A percentile compares a stretch with the other conserved stretches of the same genome.
phyloP scores from a whole-genome alignment of 1,140 invertebrate genomes.

The Apis mellifera region Amel_HAv3.1 CM009936.2:4177001-4177500 shows the following conservation, averaged over 20 bases:
- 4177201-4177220: too few relatives aligned
- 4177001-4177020: background rate
- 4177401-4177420: constrained; percentile 8
- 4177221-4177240: too few relatives aligned
- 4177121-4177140: too few relatives aligned
- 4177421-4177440: background rate
- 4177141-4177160: background rate
- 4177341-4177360: background rate
- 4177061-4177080: too few relatives aligned
- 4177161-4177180: too few relatives aligned
- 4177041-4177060: too few relatives aligned
- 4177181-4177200: too few relatives aligned
- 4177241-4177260: too few relatives aligned
- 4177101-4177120: too few relatives aligned
- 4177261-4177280: background rate
- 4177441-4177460: background rate
- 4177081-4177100: too few relatives aligned
- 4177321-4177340: background rate
- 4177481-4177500: background rate
- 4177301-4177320: background rate
- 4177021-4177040: background rate
- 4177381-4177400: background rate
- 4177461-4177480: background rate
- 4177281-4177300: background rate
- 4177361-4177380: background rate